Percentiles rank a stretch among this genome's conserved stretches.
Conservation (phyloP, 1,140 invertebrate genomes). For the Helicoverpa zea region DNA sequence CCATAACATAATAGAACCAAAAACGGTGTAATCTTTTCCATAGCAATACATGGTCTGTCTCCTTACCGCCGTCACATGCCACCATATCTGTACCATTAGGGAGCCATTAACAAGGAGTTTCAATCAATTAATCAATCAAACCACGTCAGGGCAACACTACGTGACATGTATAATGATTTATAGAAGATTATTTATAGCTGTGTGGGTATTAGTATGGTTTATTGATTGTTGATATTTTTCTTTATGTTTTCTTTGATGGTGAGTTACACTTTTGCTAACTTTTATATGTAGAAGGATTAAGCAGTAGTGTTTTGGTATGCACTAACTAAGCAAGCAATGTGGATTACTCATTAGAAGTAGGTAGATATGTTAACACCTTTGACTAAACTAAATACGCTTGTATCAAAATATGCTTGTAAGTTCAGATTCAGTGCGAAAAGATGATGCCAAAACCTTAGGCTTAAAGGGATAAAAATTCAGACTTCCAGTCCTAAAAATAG, state of each 20-base stretch:
- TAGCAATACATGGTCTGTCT: background rate
- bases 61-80: background rate
- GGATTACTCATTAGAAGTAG: no score
- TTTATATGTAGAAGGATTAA: background rate
- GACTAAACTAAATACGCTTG: no score
- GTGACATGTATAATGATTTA: constrained; percentile 43
- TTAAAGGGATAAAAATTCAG: no score
- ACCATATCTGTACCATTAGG: constrained; percentile 39
- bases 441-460: no score
- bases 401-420: no score
- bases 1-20: background rate
- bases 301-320: no score
- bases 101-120: constrained; percentile 46
- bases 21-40: constrained; percentile 3
- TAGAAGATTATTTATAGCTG: constrained; percentile 12
- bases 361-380: no score
- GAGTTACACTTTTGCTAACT: background rate
- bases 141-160: constrained; percentile 45
- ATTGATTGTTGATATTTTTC: constrained; percentile 9
- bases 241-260: background rate
- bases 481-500: no score
- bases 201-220: constrained; percentile 12
- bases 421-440: no score
- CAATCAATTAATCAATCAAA: constrained; percentile 49
- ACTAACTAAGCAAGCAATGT: no score